phyloP scores from a whole-genome alignment of 2,113 vertebrate species.

The Microcebus jonahi region DNA sequence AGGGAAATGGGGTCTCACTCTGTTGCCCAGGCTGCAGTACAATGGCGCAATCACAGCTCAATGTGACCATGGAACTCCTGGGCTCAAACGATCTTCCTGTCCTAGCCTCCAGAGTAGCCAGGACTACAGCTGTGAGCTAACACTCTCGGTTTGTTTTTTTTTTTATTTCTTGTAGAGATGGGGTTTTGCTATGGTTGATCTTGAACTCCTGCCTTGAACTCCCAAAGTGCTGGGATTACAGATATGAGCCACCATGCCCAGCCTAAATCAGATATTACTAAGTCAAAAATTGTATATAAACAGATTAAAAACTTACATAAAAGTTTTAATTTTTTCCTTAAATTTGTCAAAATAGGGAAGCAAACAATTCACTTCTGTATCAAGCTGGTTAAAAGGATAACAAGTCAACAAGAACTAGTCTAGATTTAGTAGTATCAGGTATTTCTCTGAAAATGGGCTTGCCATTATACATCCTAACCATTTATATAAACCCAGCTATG shows the following conservation, averaged over 20 bases:
- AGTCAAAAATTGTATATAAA: neutral
- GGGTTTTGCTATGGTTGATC: neutral
- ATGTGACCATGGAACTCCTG: neutral
- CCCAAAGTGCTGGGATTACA: neutral
- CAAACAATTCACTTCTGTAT: neutral
- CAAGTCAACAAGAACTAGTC: neutral
- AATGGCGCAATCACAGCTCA: too few species aligned
- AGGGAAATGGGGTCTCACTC: neutral
- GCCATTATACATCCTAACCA: neutral
- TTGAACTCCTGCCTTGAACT: neutral
- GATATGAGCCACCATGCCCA: neutral
- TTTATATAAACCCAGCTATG: neutral
- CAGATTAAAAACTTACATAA: neutral
- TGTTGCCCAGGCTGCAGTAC: neutral
- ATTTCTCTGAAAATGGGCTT: neutral
- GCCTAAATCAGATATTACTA: neutral
- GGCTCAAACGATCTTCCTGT: neutral
- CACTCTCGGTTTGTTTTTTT: too few species aligned
- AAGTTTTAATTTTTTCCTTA: neutral
- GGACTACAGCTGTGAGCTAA: too few species aligned
- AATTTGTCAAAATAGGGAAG: neutral
- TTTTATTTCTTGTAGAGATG: too few species aligned
- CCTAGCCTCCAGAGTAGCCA: neutral
- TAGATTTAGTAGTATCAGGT: neutral
- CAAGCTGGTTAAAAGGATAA: neutral